These are phyloP conservation scores for Pseudomyrmex gracilis DNA, from an alignment of 1,140 invertebrate species.

Conservation along the genomic window DNA sequence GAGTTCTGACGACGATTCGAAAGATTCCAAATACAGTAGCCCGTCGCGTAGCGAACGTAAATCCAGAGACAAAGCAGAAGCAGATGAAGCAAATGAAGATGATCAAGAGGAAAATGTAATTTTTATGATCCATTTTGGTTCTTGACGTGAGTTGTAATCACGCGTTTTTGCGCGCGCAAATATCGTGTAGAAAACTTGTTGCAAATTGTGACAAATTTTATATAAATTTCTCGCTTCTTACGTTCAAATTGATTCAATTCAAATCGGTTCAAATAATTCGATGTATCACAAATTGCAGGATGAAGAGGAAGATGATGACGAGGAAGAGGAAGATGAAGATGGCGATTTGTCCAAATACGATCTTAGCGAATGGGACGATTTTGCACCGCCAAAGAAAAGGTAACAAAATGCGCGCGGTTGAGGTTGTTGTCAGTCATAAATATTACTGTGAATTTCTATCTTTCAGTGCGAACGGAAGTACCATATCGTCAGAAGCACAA, in stretches of 20 bases:
- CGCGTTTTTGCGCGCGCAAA: too few relatives aligned
- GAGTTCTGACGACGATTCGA: conserved; percentile 82
- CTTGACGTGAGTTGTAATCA: not conserved
- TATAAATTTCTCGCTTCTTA: too few relatives aligned
- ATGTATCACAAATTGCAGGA: conserved; percentile 55
- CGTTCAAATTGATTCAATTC: not conserved
- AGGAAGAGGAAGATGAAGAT: conserved; percentile 89
- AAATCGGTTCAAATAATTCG: not conserved
- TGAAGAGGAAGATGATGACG: conserved; percentile 84
- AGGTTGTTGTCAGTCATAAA: conserved; percentile 4
- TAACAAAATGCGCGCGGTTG: conserved; percentile 55
- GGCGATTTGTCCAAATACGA: conserved; percentile 94
- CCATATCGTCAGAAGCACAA: conserved; percentile 74
- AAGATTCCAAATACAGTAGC: conserved; percentile 82
- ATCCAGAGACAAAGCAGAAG: conserved; percentile 82
- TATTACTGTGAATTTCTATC: conserved; percentile 48
- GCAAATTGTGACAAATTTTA: too few relatives aligned
- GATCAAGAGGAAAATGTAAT: conserved; percentile 63
- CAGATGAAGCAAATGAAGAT: conserved; percentile 59
- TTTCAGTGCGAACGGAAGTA: conserved; percentile 79
- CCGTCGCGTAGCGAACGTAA: conserved; percentile 75
- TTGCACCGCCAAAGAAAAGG: conserved; percentile 83
- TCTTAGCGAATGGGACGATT: conserved; percentile 90
- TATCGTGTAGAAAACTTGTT: too few relatives aligned
- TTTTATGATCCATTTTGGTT: not conserved